A percentile compares a stretch with the other conserved stretches of the same genome.
phyloP scores from a whole-genome alignment of 1,140 invertebrate genomes.

The Batillaria attramentaria region DNA sequence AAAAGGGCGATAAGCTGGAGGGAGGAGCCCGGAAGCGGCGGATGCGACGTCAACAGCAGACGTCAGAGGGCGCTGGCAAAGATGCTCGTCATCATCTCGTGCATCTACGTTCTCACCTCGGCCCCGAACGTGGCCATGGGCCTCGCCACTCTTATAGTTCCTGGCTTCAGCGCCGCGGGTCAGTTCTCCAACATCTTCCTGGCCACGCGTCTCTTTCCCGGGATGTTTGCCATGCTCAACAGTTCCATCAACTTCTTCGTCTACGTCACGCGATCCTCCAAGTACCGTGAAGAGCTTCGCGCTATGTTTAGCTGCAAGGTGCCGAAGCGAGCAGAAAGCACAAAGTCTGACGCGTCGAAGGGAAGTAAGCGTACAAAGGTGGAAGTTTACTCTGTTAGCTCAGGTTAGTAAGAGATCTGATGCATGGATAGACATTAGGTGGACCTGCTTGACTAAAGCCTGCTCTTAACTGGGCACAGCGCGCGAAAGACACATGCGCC shows the following conservation, averaged over 20 bases:
- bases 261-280: conserved; percentile 13
- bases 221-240: neutral
- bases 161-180: neutral
- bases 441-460: too few species aligned
- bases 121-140: conserved; percentile 15
- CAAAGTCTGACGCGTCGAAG: too few species aligned
- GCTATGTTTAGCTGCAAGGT: too few species aligned
- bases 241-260: conserved; percentile 24
- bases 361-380: too few species aligned
- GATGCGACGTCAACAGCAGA: too few species aligned
- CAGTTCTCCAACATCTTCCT: conserved; percentile 11
- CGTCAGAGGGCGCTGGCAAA: neutral
- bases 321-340: too few species aligned
- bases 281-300: neutral
- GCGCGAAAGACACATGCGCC: too few species aligned
- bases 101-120: neutral
- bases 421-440: too few species aligned
- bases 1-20: conserved; percentile 3
- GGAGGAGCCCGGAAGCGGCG: neutral
- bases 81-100: conserved; percentile 10
- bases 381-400: too few species aligned
- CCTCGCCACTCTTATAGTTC: neutral
- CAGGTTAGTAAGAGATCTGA: too few species aligned
- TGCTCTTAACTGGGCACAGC: too few species aligned
- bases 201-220: neutral